Conservation (phyloP, 2,888 invertebrate genomes). For the Thera obeliscata region DNA sequence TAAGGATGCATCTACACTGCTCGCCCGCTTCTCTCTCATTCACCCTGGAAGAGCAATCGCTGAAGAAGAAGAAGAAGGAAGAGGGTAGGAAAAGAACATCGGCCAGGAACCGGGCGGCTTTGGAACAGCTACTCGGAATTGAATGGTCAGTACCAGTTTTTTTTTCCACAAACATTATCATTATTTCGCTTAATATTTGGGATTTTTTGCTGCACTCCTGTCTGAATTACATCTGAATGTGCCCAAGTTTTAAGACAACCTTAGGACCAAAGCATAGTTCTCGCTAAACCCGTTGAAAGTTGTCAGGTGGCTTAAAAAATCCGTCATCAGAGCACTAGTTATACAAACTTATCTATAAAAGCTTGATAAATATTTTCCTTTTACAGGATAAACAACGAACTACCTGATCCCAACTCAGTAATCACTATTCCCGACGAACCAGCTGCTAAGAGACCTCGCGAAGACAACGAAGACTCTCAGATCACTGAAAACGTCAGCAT, state of each 20-base stretch:
- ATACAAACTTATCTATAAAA: too few species aligned
- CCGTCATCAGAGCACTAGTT: too few species aligned
- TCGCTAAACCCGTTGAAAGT: too few species aligned
- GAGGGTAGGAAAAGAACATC: conserved; percentile 61
- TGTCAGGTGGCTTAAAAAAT: too few species aligned
- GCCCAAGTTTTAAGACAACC: too few species aligned
- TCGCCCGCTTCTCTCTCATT: conserved; percentile 71
- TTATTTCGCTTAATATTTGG: too few species aligned
- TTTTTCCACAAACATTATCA: neutral
- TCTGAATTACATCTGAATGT: too few species aligned
- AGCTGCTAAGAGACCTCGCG: conserved; percentile 56
- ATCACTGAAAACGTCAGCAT: conserved; percentile 66
- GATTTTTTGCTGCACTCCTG: too few species aligned
- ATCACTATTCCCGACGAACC: conserved; percentile 65
- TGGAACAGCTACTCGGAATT: conserved; percentile 61
- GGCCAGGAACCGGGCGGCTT: conserved; percentile 63
- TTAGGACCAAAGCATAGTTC: too few species aligned
- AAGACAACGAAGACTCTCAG: conserved; percentile 39
- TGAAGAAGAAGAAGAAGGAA: conserved; percentile 39
- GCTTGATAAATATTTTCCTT: neutral
- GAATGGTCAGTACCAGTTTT: conserved; percentile 55
- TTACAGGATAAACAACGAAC: conserved; percentile 55
- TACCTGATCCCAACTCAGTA: conserved; percentile 40
- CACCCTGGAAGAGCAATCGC: conserved; percentile 50
- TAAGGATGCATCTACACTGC: conserved; percentile 72